Conservation (phyloP, 1,140 invertebrate genomes). For the Drosophila tsacasi region DNA sequence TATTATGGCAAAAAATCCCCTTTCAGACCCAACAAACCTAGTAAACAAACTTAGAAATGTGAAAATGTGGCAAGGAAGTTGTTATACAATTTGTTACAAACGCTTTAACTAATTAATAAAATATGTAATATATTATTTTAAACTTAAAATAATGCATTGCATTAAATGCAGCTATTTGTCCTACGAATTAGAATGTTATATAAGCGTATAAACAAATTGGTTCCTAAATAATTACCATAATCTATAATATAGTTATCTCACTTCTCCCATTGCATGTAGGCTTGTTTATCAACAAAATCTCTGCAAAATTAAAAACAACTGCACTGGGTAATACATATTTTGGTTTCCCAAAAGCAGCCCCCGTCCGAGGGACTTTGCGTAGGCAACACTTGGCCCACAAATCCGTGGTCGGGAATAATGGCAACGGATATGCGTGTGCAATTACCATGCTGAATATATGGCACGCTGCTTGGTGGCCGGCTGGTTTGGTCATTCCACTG, state of each 20-base stretch:
- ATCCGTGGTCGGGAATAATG: conserved; percentile 13
- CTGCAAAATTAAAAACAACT: not conserved
- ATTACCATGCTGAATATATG: conserved; percentile 42
- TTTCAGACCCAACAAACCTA: too few relatives aligned
- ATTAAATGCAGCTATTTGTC: too few relatives aligned
- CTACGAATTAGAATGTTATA: not conserved
- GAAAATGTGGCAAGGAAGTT: too few relatives aligned
- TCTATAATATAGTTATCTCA: not conserved
- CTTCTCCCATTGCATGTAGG: too few relatives aligned
- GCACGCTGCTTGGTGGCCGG: not conserved
- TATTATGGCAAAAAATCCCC: too few relatives aligned
- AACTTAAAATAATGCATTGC: too few relatives aligned
- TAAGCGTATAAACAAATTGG: not conserved
- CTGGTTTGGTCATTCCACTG: conserved; percentile 32
- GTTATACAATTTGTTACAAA: too few relatives aligned
- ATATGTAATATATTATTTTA: too few relatives aligned
- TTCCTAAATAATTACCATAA: not conserved
- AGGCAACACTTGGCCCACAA: conserved; percentile 14
- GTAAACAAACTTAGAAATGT: too few relatives aligned
- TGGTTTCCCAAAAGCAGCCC: not conserved
- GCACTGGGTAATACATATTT: not conserved
- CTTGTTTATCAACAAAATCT: not conserved
- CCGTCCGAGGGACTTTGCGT: not conserved
- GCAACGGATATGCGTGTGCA: conserved; percentile 30
- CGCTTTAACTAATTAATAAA: too few relatives aligned